Evolutionary conservation across 2,888 invertebrate genomes (phyloP).

Genomic region (Sisyra nigra): DNA sequence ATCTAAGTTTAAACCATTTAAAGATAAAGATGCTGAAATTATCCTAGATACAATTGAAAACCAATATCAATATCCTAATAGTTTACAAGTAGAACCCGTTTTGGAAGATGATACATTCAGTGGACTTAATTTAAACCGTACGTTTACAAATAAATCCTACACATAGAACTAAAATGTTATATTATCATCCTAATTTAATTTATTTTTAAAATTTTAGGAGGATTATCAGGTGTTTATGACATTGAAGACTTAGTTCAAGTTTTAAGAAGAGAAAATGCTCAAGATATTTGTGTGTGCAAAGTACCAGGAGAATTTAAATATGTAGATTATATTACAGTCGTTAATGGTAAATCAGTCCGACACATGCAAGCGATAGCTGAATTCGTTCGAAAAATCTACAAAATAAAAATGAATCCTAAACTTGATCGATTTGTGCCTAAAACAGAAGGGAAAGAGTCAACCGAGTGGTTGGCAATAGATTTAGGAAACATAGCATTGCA

Average conservation of each 20-base stretch:
- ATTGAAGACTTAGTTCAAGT: constrained; percentile 69
- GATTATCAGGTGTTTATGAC: constrained; percentile 71
- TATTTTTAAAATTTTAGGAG: constrained; percentile 39
- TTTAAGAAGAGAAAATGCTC: constrained; percentile 58
- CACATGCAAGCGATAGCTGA: constrained; percentile 61
- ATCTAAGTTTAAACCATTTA: constrained; percentile 50
- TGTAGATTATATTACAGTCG: constrained; percentile 72
- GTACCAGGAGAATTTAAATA: constrained; percentile 62
- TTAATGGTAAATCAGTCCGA: constrained; percentile 52
- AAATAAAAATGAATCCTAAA: constrained; percentile 41
- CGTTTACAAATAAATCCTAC: constrained; percentile 17
- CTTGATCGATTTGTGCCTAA: constrained; percentile 34
- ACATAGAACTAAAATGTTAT: not conserved
- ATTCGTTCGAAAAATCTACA: constrained; percentile 60
- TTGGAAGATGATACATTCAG: constrained; percentile 38
- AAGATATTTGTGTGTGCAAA: constrained; percentile 63
- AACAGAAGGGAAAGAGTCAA: constrained; percentile 59
- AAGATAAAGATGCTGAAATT: constrained; percentile 48
- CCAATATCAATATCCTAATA: constrained; percentile 20
- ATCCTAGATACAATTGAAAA: constrained; percentile 64
- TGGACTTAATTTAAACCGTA: constrained; percentile 43
- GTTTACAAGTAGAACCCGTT: constrained; percentile 20
- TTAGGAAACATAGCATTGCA: constrained; percentile 90
- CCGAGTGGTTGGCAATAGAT: constrained; percentile 82
- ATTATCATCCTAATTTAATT: not conserved